phyloP scores from a whole-genome alignment of 23 tunicate species.

The Halocynthia aurantium region DNA sequence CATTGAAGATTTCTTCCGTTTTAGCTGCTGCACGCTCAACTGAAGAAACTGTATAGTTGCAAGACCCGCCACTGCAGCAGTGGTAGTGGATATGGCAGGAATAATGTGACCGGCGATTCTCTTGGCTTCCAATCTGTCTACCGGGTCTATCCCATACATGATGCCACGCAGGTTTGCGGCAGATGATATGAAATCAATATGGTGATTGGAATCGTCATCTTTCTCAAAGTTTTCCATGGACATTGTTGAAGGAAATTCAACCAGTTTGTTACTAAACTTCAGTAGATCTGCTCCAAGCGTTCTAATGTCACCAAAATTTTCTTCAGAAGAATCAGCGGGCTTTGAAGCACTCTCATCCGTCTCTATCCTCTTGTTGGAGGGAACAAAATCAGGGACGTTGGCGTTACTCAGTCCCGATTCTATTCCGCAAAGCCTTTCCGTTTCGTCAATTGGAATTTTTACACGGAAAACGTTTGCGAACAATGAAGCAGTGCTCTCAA shows the following conservation, averaged over 20 bases:
- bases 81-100: constrained; percentile 23
- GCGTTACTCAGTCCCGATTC: background rate
- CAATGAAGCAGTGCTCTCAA: constrained; percentile 10
- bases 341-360: constrained; percentile 9
- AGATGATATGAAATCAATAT: constrained; percentile 23
- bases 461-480: constrained; percentile 2
- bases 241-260: background rate
- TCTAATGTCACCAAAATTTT: background rate
- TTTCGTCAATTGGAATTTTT: background rate
- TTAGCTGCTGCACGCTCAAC: constrained; percentile 6
- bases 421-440: background rate
- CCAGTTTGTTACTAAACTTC: background rate
- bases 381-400: constrained; percentile 4
- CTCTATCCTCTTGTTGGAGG: background rate
- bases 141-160: constrained; percentile 24
- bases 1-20: background rate
- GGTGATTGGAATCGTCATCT: constrained; percentile 29
- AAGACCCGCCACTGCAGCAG: constrained; percentile 15
- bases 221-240: constrained; percentile 10
- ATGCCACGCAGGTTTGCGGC: constrained; percentile 16
- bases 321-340: background rate
- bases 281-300: background rate
- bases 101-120: constrained; percentile 24
- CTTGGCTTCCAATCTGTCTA: constrained; percentile 11
- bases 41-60: constrained; percentile 21